Evolutionary conservation across 64 coral and sea anemone genomes (phyloP).

Genomic region (Cladopsammia gracilis): DNA sequence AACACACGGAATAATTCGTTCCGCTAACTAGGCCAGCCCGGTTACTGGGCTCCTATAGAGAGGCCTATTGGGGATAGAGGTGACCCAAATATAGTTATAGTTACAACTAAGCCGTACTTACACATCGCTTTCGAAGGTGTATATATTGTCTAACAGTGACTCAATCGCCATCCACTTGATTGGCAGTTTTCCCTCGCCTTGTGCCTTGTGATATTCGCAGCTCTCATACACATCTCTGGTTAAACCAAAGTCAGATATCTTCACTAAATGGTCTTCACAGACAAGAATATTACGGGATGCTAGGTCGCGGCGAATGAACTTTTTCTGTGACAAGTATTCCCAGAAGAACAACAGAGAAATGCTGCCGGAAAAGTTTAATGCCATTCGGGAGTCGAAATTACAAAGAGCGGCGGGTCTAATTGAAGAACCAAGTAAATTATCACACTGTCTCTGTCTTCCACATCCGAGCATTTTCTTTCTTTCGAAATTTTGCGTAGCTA

Average conservation of each 20-base stretch:
- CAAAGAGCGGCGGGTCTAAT: not conserved
- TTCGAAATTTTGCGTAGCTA: too few relatives aligned
- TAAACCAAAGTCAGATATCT: conserved; percentile 92
- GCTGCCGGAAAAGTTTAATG: not conserved
- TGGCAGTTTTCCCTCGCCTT: conserved; percentile 75
- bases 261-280: conserved; percentile 88
- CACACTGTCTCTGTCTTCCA: too few relatives aligned
- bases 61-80: too few relatives aligned
- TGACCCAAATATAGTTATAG: too few relatives aligned
- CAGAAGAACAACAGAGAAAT: not conserved
- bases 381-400: not conserved
- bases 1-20: too few relatives aligned
- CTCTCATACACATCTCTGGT: conserved; percentile 91
- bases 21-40: too few relatives aligned
- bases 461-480: too few relatives aligned
- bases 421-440: too few relatives aligned
- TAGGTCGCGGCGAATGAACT: conserved; percentile 88
- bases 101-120: conserved; percentile 1
- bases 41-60: too few relatives aligned
- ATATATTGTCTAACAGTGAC: conserved; percentile 78
- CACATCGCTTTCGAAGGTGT: conserved; percentile 87
- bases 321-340: conserved; percentile 96
- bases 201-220: conserved; percentile 81
- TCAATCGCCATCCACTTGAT: conserved; percentile 95
- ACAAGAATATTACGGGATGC: conserved; percentile 91